Evolutionary conservation across 2,113 vertebrate species (phyloP).

Genomic region (Zonotrichia leucophrys): DNA sequence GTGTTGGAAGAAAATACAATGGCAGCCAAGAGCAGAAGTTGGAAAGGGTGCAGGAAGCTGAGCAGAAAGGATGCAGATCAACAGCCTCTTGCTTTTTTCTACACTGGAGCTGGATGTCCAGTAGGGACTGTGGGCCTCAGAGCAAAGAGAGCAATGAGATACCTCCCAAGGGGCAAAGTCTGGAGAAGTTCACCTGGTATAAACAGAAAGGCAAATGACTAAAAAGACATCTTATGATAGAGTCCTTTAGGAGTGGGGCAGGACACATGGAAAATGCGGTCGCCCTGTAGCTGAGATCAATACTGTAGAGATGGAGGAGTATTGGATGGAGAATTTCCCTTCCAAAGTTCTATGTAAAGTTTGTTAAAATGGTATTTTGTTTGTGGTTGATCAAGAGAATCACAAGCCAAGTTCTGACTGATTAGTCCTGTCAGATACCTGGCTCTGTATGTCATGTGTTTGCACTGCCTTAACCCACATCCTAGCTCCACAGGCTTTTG

Average conservation of each 20-base stretch:
- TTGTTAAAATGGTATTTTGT: not conserved
- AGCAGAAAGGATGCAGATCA: not conserved
- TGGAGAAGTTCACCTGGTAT: not conserved
- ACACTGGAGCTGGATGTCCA: not conserved
- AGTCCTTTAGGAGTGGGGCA: not conserved
- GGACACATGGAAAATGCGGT: accelerated
- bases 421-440: not conserved
- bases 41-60: not conserved
- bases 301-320: not conserved
- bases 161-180: not conserved
- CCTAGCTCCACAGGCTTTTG: not conserved
- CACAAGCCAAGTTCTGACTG: not conserved
- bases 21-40: accelerated
- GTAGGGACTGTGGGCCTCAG: not conserved
- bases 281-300: not conserved
- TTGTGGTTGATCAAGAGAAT: not conserved
- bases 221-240: not conserved
- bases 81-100: not conserved
- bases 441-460: not conserved
- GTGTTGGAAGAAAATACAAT: not conserved
- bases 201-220: not conserved
- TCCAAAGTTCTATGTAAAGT: not conserved
- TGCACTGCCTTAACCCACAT: not conserved
- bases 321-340: not conserved
- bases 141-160: not conserved